Base-by-base conservation (phyloP, 1,140 invertebrate species). In the Lethrus apterus region DNA sequence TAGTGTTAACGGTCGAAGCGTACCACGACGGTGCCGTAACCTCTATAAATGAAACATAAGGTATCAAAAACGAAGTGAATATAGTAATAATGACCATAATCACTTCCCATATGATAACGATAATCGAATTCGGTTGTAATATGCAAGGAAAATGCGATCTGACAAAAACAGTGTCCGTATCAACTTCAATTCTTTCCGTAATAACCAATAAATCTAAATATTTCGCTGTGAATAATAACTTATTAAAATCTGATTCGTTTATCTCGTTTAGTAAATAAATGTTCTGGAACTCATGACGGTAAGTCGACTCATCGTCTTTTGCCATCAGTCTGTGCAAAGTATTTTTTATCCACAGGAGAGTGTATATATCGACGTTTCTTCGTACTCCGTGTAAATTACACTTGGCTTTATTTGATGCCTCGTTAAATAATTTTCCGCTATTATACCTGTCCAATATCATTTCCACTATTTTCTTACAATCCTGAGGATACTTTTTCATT, bases 271-370 rank as follows among this genome's bases (percentile, higher is more conserved):
- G 4, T 9, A 44, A 44, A 15, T 33, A 44, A n/a, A 44, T 44
- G 24, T 44, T 44, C 33, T 44, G 42, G 30, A 32, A 44, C n/a
- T 33, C 29, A 20, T 44, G 42, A n/a, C 42, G 4, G n/a, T 7
- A 19, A 7, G 30, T 33, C 21, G 31, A 44, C 33, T 44, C 42
- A n/a, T 24, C 30, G 11, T 31, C 30, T 15, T 31, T 21, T 4
- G 31, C 19, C 42, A 44, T 44, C 1, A 32, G 19, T 13, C 15
- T 32, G 29, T 44, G 42, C 1, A 44, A 18, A 9, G 42, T 44
- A 34, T 44, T 44, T 21, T 44, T 44, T n/a, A 33, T 29, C 42
- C 42, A 44, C 29, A 44, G 8, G 11, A 42, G 29, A 13, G 11
- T 42, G 13, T 42, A 42, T 13, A 29, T 42, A 9, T 42, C 40